Evolutionary conservation across 2,888 invertebrate genomes (phyloP), one percentile per base, ranked within the genome.

Genomic region (Neoascia interrupta): DNA sequence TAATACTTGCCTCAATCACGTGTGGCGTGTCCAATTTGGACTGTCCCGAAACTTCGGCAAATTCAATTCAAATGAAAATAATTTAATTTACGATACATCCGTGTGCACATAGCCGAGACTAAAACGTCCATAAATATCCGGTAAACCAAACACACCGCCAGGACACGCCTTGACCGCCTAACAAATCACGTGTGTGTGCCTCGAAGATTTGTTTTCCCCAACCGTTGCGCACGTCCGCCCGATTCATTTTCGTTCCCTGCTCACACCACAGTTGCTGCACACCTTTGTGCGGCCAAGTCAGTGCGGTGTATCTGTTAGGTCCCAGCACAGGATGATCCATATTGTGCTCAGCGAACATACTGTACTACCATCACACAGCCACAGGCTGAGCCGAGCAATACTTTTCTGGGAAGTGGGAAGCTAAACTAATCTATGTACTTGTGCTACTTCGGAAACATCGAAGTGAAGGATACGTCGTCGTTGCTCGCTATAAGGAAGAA

Each of bases 191-290:
- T 70, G 47, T 36, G 21, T 16, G 28, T n/a, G n/a, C n/a, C n/a
- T n/a, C n/a, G 21, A 61, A 70, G 70, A 70, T 70, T 70, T 70
- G 70, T 70, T 61, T 70, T 54, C 61, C 61, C 53, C 45, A 53
- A 53, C 26, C 61, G 45, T 39, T 26, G 43, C 8, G 45, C 70
- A 70, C 70, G 70, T 70, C 26, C 47, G 6, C 34, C 21, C 70
- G 53, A 70, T 70, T 70, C 61, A 61, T 61, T 43, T 43, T 45
- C 26, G 43, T 36, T 53, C 34, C 16, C 37, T 31, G 16, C 16
- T 23, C 41, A 19, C 49, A n/a, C 31, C n/a, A 28, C 11, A 18
- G 51, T 56, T 39, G 41, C 37, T 39, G 47, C n/a, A 56, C 21
- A 47, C 37, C 28, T 66, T 41, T 34, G 10, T 31, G 31, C 23